A percentile compares a stretch with the other conserved stretches of the same genome.
Conservation (phyloP, 1,140 invertebrate genomes). For the Drosophila repleta region DNA sequence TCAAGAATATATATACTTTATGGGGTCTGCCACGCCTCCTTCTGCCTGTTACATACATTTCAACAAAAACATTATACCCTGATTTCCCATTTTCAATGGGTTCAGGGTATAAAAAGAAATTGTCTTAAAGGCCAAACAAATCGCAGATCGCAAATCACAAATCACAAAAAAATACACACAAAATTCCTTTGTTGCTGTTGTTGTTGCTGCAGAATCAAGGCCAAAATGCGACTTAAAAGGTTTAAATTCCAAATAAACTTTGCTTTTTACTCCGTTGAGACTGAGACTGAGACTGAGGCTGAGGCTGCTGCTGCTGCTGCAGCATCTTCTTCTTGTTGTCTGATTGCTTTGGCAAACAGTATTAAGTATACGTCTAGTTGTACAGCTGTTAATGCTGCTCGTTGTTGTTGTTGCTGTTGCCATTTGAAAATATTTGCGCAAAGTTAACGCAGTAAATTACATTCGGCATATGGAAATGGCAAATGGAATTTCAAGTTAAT, state of each 20-base stretch:
- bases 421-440: constrained; percentile 43
- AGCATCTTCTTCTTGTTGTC: constrained; percentile 10
- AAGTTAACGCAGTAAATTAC: constrained; percentile 50
- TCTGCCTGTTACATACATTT: too few relatives aligned
- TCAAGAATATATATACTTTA: too few relatives aligned
- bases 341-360: constrained; percentile 44
- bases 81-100: too few relatives aligned
- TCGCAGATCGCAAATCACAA: constrained; percentile 40
- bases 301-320: neutral
- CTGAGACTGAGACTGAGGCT: neutral
- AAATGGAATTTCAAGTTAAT: constrained; percentile 51
- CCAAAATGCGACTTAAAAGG: constrained; percentile 35
- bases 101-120: too few relatives aligned
- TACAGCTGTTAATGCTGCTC: constrained; percentile 11
- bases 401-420: constrained; percentile 16
- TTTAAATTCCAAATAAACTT: constrained; percentile 42
- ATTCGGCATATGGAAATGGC: constrained; percentile 44
- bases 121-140: constrained; percentile 37
- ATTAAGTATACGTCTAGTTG: constrained; percentile 46
- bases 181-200: too few relatives aligned
- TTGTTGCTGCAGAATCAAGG: constrained; percentile 17
- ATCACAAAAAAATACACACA: neutral
- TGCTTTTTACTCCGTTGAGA: neutral
- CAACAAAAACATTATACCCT: too few relatives aligned
- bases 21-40: too few relatives aligned